Conservation (phyloP, 1,140 invertebrate genomes). For the Nomia melanderi region DNA sequence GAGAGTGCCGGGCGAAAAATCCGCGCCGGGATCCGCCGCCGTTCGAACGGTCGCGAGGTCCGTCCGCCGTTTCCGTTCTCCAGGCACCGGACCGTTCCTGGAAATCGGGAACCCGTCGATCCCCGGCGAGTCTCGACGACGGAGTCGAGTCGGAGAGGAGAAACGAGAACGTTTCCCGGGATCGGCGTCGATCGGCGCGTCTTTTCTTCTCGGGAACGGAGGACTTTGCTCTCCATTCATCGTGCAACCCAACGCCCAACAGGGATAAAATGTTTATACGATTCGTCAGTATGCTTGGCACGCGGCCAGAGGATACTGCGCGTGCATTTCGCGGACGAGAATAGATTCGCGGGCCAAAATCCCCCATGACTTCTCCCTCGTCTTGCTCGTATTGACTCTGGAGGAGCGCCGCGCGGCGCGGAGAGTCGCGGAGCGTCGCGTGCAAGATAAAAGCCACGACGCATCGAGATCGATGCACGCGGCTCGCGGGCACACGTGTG, state of each 20-base stretch:
- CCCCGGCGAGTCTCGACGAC: no score
- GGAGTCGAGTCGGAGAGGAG: no score
- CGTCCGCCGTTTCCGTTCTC: no score
- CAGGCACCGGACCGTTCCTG: no score
- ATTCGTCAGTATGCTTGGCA: constrained; percentile 71
- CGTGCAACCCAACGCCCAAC: constrained; percentile 66
- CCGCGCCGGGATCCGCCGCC: no score
- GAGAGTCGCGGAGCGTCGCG: no score
- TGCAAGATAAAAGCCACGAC: constrained; percentile 8
- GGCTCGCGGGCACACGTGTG: constrained; percentile 10
- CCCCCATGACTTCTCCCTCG: constrained; percentile 76
- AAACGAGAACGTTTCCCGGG: no score
- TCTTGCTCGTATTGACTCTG: constrained; percentile 50
- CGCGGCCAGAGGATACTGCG: constrained; percentile 77
- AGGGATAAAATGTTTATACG: constrained; percentile 77
- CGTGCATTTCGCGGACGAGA: constrained; percentile 73
- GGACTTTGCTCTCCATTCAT: constrained; percentile 69
- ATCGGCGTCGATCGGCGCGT: constrained; percentile 9
- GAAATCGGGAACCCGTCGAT: no score
- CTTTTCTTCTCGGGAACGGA: constrained; percentile 22
- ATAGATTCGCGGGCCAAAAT: constrained; percentile 76
- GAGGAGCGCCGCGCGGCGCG: not conserved
- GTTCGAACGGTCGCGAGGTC: constrained; percentile 1
- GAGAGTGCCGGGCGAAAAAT: not conserved
- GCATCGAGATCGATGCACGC: constrained; percentile 35